phyloP scores from a whole-genome alignment of 30 jellyfish, hydroid and myxozoan genomes.

The Mastigias papua region DNA sequence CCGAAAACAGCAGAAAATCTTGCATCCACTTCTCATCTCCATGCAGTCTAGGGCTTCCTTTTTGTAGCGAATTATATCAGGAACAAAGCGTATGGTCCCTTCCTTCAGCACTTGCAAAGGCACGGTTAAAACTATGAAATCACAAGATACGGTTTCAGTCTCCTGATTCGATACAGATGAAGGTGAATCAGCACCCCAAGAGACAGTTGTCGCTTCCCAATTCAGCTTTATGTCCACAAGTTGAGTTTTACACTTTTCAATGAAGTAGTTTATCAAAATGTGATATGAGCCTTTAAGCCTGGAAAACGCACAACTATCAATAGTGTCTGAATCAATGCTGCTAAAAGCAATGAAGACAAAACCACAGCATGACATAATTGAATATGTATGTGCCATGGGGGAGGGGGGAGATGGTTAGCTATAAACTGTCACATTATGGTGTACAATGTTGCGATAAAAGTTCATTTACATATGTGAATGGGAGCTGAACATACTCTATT shows the following conservation, averaged over 20 bases:
- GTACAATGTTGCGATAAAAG: no score
- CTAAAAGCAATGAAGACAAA: no score
- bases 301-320: background rate
- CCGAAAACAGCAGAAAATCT: slow-evolving; percentile 54
- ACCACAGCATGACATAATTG: no score
- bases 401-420: no score
- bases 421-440: no score
- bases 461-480: no score
- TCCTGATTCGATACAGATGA: background rate
- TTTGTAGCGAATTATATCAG: slow-evolving; percentile 20
- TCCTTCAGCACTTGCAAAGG: slow-evolving; percentile 62
- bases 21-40: slow-evolving; percentile 77
- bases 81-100: slow-evolving; percentile 47
- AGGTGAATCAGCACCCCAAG: slow-evolving; percentile 18
- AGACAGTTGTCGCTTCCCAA: slow-evolving; percentile 47
- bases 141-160: background rate
- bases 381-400: no score
- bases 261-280: slow-evolving; percentile 12
- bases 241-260: slow-evolving; percentile 10
- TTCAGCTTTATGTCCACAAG: slow-evolving; percentile 16
- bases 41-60: slow-evolving; percentile 9
- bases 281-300: slow-evolving; percentile 55
- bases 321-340: background rate
- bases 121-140: slow-evolving; percentile 41
- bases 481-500: no score